These are phyloP conservation scores for Oreochromis niloticus DNA, from an alignment of 2,113 vertebrate genomes.

Conservation along the genomic window DNA sequence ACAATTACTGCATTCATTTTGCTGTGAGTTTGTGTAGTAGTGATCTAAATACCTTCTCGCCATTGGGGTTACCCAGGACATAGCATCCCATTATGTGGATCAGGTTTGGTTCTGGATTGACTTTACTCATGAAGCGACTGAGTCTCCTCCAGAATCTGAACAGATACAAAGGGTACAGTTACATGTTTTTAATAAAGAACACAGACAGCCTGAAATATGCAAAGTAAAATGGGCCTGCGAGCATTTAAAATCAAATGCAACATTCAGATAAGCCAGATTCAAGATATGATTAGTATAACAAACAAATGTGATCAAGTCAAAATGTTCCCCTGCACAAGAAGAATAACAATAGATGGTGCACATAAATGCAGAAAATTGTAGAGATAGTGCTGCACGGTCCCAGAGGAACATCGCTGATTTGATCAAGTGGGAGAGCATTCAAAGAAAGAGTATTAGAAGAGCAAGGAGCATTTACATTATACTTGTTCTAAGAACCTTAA, in stretches of 20 bases:
- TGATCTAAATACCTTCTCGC: slow-evolving; percentile 84
- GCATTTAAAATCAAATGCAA: background rate
- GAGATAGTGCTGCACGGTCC: background rate
- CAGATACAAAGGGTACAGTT: background rate
- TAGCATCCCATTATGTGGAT: slow-evolving; percentile 98
- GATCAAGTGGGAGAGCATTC: background rate
- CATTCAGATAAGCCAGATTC: background rate
- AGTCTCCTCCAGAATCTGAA: slow-evolving; percentile 93
- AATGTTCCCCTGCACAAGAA: background rate
- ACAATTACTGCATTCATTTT: background rate
- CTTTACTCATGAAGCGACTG: slow-evolving; percentile 94
- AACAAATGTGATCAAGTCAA: background rate
- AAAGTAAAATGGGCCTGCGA: background rate
- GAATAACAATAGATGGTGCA: background rate
- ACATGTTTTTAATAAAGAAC: background rate
- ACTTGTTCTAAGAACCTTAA: background rate
- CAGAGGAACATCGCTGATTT: background rate
- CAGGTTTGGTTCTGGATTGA: slow-evolving; percentile 94
- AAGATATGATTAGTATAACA: background rate
- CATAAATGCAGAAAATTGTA: background rate
- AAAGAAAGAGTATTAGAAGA: background rate
- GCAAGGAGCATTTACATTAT: background rate
- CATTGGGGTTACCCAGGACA: slow-evolving; percentile 95
- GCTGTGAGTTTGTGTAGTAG: background rate
- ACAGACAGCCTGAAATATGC: background rate